phyloP scores from a whole-genome alignment of 2,888 invertebrate genomes.

The Caenorhabditis parvicauda region DNA sequence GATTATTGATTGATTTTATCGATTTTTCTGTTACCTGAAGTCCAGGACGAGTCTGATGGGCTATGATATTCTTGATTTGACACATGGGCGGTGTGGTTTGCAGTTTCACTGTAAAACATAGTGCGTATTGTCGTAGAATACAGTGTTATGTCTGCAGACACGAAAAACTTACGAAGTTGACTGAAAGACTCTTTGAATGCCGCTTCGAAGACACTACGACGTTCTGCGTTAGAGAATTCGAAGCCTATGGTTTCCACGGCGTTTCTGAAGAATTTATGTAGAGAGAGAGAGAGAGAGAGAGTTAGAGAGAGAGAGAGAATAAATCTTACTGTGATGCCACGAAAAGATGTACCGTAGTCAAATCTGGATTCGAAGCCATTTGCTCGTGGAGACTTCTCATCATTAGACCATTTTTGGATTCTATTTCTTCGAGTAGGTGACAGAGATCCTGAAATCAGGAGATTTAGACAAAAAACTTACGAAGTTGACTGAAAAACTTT shows the following conservation, averaged over 20 bases:
- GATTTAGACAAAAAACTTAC: no score
- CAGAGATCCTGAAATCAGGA: no score
- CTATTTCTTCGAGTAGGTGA: no score
- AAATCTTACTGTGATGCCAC: constrained; percentile 82
- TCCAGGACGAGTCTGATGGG: constrained; percentile 90
- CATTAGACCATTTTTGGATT: no score
- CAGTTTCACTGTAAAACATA: constrained; percentile 71
- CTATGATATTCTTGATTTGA: constrained; percentile 79
- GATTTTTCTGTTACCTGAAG: no score
- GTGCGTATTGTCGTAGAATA: constrained; percentile 68
- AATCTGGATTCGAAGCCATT: constrained; percentile 63
- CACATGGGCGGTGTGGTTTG: constrained; percentile 75
- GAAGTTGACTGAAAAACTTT: constrained; percentile 67
- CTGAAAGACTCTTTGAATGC: constrained; percentile 75
- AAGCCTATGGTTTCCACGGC: constrained; percentile 83
- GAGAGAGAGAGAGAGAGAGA: no score
- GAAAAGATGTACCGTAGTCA: constrained; percentile 72
- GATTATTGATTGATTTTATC: no score
- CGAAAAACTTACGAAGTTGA: no score
- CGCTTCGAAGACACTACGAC: constrained; percentile 86
- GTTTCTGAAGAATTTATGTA: no score
- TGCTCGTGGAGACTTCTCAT: constrained; percentile 49
- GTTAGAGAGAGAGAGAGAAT: no score
- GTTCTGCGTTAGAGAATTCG: constrained; percentile 84
- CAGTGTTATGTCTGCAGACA: constrained; percentile 86